A percentile compares a stretch with the other conserved stretches of the same genome.
These are phyloP conservation scores for Ramphastos sulfuratus DNA, from an alignment of 2,113 vertebrate species.

Conservation along the genomic window DNA sequence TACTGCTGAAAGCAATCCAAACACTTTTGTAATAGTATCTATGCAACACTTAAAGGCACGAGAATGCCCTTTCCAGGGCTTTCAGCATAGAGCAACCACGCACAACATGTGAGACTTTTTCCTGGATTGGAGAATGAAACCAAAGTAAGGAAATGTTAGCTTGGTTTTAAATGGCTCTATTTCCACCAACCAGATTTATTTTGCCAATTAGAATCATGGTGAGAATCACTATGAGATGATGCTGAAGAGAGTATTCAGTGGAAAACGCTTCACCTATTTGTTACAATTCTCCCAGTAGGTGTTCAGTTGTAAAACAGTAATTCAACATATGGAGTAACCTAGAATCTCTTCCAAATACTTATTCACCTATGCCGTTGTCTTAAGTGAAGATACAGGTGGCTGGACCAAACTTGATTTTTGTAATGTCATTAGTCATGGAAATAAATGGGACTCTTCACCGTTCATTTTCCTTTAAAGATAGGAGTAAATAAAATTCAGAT, in stretches of 20 bases:
- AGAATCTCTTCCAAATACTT: slow-evolving; percentile 32
- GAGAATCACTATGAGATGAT: background rate
- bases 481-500: slow-evolving; percentile 17
- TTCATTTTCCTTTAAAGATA: slow-evolving; percentile 2
- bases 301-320: slow-evolving; percentile 40
- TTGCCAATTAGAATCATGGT: background rate
- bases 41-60: background rate
- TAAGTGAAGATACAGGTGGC: slow-evolving; percentile 19
- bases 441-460: slow-evolving; percentile 2
- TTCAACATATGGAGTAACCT: slow-evolving; percentile 49
- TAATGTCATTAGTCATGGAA: slow-evolving; percentile 6
- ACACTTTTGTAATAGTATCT: background rate
- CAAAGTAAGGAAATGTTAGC: background rate
- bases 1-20: background rate
- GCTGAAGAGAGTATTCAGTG: slow-evolving; percentile 14
- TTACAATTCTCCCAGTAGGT: slow-evolving; percentile 37
- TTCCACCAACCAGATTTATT: slow-evolving; percentile 15
- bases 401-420: background rate
- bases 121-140: background rate
- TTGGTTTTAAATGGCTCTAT: background rate
- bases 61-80: background rate
- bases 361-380: slow-evolving; percentile 7
- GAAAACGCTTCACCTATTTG: slow-evolving; percentile 28
- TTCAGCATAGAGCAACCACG: background rate
- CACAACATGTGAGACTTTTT: background rate